Evolutionary conservation across 2,888 invertebrate species (phyloP), one percentile per base, ranked within the genome.

Genomic region (Chromoteleia sp.): DNA sequence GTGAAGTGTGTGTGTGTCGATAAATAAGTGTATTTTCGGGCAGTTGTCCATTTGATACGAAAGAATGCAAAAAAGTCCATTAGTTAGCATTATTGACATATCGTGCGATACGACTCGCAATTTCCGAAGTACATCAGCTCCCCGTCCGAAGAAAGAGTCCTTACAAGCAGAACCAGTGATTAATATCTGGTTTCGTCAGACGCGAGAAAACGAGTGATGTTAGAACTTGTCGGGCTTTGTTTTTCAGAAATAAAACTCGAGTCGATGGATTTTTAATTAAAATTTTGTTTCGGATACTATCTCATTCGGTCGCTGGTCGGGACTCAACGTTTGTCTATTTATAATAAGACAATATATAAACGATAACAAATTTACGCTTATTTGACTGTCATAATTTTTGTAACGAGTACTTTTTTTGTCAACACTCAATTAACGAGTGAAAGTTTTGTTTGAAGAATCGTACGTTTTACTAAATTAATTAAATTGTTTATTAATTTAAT

Each of bases 1-100:
- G 3, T 48, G 65, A 74, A 19, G 29, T 33, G 56, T 56, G 33
- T 10, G 21, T 8, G 17, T 19, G 43, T 33, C 33, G 71, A 71
- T 71, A 81, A 70, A 70, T 63, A 71, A 76, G 71, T 81, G 65
- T 76, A 71, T 70, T 76, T 75, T 65, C 52, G 48, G 58, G 59
- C 75, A 71, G 58, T 71, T 63, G 67, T 76, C 80, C 75, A 70
- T 54, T 36, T 39, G 36, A 15, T 30, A 10, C 19, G 65, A 25
- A 54, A 15, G 75, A 67, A 58, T 59, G 54, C 41, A 61, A 63
- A 65, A 74, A 80, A 75, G 61, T 80, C 74, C 70, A 75, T 70
- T 70, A 71, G 75, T 63, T 29, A 36, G 50, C 15, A 61, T 39
- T 68, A 79, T 74, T 59, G 75, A 65, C 58, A 80, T 41, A 29